These are phyloP conservation scores for Zaprionus ghesquierei DNA, from an alignment of 1,140 invertebrate species.

Conservation along the genomic window DNA sequence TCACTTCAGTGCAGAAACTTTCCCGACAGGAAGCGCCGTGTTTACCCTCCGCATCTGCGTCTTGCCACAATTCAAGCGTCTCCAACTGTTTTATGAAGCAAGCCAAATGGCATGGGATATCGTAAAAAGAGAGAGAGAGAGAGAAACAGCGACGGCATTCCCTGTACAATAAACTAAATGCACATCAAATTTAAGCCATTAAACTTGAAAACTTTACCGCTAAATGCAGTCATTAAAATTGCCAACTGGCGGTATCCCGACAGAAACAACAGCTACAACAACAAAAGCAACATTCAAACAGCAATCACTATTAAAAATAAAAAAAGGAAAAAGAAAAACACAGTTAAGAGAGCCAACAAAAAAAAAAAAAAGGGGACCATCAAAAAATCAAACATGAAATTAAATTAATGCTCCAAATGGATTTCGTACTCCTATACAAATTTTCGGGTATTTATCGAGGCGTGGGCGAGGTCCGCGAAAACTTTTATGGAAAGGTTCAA, in stretches of 20 bases:
- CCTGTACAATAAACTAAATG: constrained; percentile 46
- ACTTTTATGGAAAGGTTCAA: constrained; percentile 59
- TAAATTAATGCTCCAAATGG: constrained; percentile 69
- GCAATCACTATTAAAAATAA: constrained; percentile 66
- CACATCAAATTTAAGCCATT: constrained; percentile 76
- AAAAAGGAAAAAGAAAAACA: constrained; percentile 20
- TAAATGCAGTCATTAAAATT: constrained; percentile 75
- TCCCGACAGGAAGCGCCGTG: background rate
- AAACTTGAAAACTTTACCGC: constrained; percentile 71
- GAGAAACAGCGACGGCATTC: constrained; percentile 1
- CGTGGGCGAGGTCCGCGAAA: constrained; percentile 7
- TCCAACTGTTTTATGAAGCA: background rate
- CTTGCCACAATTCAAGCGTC: background rate
- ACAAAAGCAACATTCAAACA: constrained; percentile 44
- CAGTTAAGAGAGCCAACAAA: constrained; percentile 50
- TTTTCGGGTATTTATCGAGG: constrained; percentile 26
- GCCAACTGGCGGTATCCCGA: constrained; percentile 44
- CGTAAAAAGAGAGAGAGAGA: background rate
- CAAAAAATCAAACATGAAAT: constrained; percentile 78
- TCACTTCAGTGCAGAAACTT: background rate
- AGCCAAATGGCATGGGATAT: background rate
- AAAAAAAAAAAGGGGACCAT: constrained; percentile 18
- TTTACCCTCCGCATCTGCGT: background rate
- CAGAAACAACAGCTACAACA: constrained; percentile 36
- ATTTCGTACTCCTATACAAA: background rate